A percentile compares a stretch with the other conserved stretches of the same genome.
These are phyloP conservation scores for Spialia ferax DNA, from an alignment of 2,888 invertebrate genomes.

Conservation along the genomic window DNA sequence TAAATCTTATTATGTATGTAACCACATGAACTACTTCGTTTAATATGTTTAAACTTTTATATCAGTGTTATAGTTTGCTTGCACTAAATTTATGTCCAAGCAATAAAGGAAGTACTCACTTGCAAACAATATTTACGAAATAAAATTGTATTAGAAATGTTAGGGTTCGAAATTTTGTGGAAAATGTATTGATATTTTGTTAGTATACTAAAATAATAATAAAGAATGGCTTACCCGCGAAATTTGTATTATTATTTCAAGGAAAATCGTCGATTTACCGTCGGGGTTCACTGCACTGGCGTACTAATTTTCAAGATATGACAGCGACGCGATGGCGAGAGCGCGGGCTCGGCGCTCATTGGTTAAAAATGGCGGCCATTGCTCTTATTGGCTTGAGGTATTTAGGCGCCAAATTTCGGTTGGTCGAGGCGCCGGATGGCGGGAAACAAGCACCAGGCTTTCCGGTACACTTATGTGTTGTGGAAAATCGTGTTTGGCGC, in stretches of 20 bases:
- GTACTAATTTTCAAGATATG: conserved; percentile 86
- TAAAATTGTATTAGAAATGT: conserved; percentile 43
- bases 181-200: conserved; percentile 28
- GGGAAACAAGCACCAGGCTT: conserved; percentile 78
- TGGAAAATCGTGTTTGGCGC: conserved; percentile 81
- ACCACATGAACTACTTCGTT: neutral
- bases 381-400: conserved; percentile 68
- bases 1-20: neutral
- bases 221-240: conserved; percentile 65
- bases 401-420: conserved; percentile 86
- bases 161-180: conserved; percentile 16
- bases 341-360: conserved; percentile 80
- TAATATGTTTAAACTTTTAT: neutral
- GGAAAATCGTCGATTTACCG: conserved; percentile 81
- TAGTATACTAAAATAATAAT: conserved; percentile 49
- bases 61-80: neutral
- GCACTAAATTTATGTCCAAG: conserved; percentile 10
- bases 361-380: conserved; percentile 83
- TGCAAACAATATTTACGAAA: conserved; percentile 63
- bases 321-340: conserved; percentile 84
- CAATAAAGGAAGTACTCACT: conserved; percentile 9
- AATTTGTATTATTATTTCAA: conserved; percentile 69
- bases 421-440: conserved; percentile 83
- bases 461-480: conserved; percentile 77
- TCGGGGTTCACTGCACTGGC: conserved; percentile 84